Percentiles rank a stretch among this genome's conserved stretches.
Evolutionary conservation across 1,140 invertebrate species (phyloP).

Genomic region (Dreissena polymorpha): DNA sequence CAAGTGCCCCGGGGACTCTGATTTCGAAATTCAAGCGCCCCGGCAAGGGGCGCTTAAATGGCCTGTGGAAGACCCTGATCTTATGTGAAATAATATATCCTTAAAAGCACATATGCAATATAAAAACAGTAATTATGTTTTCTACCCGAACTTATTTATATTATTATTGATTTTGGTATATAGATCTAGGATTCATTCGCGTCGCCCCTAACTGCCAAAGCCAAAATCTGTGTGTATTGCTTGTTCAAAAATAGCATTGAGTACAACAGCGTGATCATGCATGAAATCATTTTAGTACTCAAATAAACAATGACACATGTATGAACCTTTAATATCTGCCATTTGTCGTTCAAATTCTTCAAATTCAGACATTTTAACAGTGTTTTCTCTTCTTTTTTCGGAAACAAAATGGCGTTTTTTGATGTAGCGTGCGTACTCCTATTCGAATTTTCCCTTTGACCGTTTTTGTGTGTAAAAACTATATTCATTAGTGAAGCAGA

Average conservation of each 20-base stretch:
- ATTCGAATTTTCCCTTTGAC: too few species aligned
- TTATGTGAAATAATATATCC: too few species aligned
- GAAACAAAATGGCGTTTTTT: too few species aligned
- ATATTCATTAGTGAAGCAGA: too few species aligned
- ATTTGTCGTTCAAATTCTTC: conserved; percentile 66
- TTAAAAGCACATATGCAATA: neutral
- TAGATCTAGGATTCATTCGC: neutral
- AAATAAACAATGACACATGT: neutral
- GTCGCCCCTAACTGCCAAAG: neutral
- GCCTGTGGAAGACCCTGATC: too few species aligned
- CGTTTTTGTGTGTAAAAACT: too few species aligned
- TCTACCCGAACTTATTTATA: neutral
- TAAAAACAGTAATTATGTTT: neutral
- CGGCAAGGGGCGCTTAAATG: too few species aligned
- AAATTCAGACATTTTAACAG: conserved; percentile 30
- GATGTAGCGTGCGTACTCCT: too few species aligned
- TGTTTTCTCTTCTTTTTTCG: conserved; percentile 1
- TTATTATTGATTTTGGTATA: neutral
- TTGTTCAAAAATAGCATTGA: neutral
- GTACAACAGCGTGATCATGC: neutral
- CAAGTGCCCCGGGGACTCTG: too few species aligned
- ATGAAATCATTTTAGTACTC: neutral
- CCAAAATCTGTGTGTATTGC: neutral
- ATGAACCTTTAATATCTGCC: conserved; percentile 56
- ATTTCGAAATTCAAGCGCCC: too few species aligned